Base-by-base conservation (phyloP, 2,888 invertebrate species). In the Xylocampa areola region DNA sequence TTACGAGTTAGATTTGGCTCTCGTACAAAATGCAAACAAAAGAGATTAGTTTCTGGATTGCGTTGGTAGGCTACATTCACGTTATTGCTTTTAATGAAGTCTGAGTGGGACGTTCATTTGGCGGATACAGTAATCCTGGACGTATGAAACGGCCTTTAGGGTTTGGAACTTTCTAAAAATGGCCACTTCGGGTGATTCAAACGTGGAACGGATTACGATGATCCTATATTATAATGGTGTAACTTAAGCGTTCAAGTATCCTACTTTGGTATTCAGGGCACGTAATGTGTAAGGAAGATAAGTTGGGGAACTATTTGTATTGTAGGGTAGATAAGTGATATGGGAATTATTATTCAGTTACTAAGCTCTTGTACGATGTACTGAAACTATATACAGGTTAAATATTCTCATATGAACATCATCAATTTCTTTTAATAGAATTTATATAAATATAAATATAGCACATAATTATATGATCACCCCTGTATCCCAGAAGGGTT, bases 11-110 rank as follows among this genome's bases (percentile, higher is more conserved):
- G 70, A 74, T 74, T 74, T 76, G 74, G 74, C 81, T 79, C 84
- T 85, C 80, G 80, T 87, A 80, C 85, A 88, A 87, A 87, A 89
- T 88, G 82, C 85, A 87, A 84, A 87, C 86, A 85, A 87, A 85
- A 86, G 86, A 84, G 86, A 86, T 88, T 89, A 87, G 85, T 86
- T 87, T 82, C 80, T 76, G 84, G 77, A 85, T 87, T 82, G 85
- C 82, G 77, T 79, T 81, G 74, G 74, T 79, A 77, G 80, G 76
- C 78, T 72, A 71, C 73, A 71, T 73, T 52, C 65, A 73, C 76
- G 76, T 81, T 84, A 85, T 81, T 79, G 79, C 82, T 79, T 80
- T 81, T 84, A 84, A 85, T 86, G 85, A 85, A 85, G 80, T 77
- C 80, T 73, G 77, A 60, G 73, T 76, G 73, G 75, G 68, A 73